Evolutionary conservation across 1,140 invertebrate genomes (phyloP), one percentile per base, ranked within the genome.

Genomic region (Coenobita brevimanus): DNA sequence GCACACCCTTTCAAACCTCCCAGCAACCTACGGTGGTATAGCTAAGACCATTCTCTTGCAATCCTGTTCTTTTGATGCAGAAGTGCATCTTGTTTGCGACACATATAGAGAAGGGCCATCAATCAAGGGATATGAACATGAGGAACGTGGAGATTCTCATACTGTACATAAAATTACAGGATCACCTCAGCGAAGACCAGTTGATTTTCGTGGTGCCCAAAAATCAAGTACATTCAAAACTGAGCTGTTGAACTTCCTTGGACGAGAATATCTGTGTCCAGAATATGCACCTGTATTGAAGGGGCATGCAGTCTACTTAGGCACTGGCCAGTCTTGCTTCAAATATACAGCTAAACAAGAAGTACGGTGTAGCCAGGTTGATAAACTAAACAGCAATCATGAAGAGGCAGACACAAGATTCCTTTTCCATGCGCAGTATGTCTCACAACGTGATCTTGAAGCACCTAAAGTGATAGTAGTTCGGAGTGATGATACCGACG

Each of bases 21-120:
- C 21, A 4, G n/a, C 62, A 67, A 67, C 62, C 62, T 67, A 10
- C n/a, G 62, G n/a, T 67, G 62, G 62, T 24, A 10, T 67, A 67
- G 62, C 62, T 67, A 67, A 67, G 62, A 67, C 6, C 62, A 67
- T 67, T 67, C 6, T 24, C 62, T 67, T 24, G 62, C 30, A 67
- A 67, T 6, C n/a, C 6, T 33, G 62, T n/a, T 67, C 30, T 33
- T 67, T 24, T 67, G 6, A 6, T 24, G 62, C 62, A 10, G 62
- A 67, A 67, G 62, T 67, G 62, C 62, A 67, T 67, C 62, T 67
- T 67, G 62, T 67, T 6, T 67, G 62, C n/a, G 62, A 67, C 62
- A 67, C 21, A 33, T 33, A 67, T 24, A n/a, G 62, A n/a, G 30
- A 67, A 67, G 30, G 62, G 62, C 6, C 62, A 67, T n/a, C 54